Evolutionary conservation across 1,140 invertebrate genomes (phyloP), one percentile per base, ranked within the genome.

Genomic region (Drosophila kikkawai): DNA sequence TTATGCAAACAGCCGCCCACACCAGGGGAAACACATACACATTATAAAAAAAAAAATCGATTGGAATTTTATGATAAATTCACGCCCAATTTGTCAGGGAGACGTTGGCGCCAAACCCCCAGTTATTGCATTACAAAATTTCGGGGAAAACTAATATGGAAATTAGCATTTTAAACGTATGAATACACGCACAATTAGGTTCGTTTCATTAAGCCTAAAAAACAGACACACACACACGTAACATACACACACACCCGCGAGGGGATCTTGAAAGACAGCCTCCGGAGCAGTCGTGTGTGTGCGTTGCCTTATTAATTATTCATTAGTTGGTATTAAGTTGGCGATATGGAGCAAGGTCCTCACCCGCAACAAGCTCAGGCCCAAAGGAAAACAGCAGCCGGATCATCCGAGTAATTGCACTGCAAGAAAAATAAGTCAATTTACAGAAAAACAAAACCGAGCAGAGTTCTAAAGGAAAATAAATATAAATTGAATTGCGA

Each of bases 131-230:
- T 76, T 82, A 59, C 64, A 73, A 39, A 39, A 80, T 73, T 77
- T 67, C 57, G 22, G 45, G 39, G 73, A 70, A 80, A 87, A 87
- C 84, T 87, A 85, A 90, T 81, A 90, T 90, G 74, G 78, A 90
- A 90, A 90, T 90, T 90, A 90, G 85, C 85, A 90, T 90, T 90
- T 90, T 90, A 84, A 90, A 80, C 85, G 85, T 90, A 84, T 88
- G 82, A 88, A 90, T 81, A 79, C 67, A 88, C 81, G 85, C 85
- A 85, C 85, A 90, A 90, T 90, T 90, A 90, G 82, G 57, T 63
- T 73, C 86, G 80, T 85, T 85, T 85, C 85, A 90, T 90, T 90
- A 70, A 79, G 80, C 79, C 78, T 67, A 58, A 84, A 85, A 90
- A 79, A 75, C 68, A 69, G 59, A 48, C 70, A 51, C 26, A 39